Base-by-base conservation (phyloP, 2,797 vertebrate genomes). In the Periophthalmus magnuspinnatus region DNA sequence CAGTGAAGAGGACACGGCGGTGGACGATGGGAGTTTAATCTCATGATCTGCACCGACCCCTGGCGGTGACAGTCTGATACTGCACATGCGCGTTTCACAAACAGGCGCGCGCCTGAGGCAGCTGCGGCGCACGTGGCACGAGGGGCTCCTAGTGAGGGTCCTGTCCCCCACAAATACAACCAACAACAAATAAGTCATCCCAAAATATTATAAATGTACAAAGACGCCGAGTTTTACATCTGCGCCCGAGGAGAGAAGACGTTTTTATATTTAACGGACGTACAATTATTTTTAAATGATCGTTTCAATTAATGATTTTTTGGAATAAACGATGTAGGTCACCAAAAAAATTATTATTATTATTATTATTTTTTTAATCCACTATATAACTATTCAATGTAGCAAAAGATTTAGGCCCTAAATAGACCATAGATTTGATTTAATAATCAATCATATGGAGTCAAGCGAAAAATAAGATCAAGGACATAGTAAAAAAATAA, bases 31-130 rank as follows among this genome's bases (percentile, higher is more conserved):
- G n/a, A 6, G 5, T 62, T 59, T 32, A 21, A 17, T 72, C 22
- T 34, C 34, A 57, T 1, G 61, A 33, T 8, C 65, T 56, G 67
- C 52, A 59, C 74, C 78, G 91, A 87, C 90, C 72, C 83, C 92
- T 93, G 90, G 86, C 71, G 93, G 87, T 64, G 6, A 17, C 0
- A 62, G 1, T 3, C 8, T 9, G 21, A n/a, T 59, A 36, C 71
- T 75, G 84, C 67, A n/a, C 22, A 22, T 11, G 38, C 14, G 38
- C 38, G 10, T 36, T 41, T 41, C 13, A 14, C 11, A 41, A 41
- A 36, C 3, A 7, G 2, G 10, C 17, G 19, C 7, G 65, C 36
- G 58, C 52, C 5, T 24, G 24, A 24, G 68, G 14, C 69, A 90
- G 90, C 91, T 91, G 93, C 80, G 60, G 79, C 3, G 52, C 52